These are phyloP conservation scores for Theristus sp. DNA, from an alignment of 2,888 invertebrate species.

Conservation along the genomic window DNA sequence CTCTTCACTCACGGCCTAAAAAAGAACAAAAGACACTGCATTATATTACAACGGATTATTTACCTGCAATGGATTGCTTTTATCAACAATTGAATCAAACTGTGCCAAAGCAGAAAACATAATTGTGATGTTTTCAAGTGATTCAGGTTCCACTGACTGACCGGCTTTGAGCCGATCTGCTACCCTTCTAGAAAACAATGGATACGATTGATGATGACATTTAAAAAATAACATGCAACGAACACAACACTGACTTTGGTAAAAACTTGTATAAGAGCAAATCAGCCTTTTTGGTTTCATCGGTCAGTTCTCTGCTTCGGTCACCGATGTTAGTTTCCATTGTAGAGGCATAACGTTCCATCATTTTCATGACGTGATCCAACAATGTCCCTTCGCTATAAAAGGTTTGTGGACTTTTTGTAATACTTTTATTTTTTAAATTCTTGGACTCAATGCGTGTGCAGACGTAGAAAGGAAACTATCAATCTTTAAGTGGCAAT, in stretches of 20 bases:
- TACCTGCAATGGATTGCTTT: slow-evolving; percentile 62
- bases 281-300: slow-evolving; percentile 82
- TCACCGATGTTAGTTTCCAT: slow-evolving; percentile 79
- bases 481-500: no score
- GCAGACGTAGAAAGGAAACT: no score
- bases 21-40: no score
- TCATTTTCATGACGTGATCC: slow-evolving; percentile 92
- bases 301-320: slow-evolving; percentile 71
- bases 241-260: background rate
- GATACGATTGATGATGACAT: background rate
- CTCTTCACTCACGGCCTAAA: no score
- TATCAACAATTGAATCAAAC: slow-evolving; percentile 75
- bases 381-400: slow-evolving; percentile 75
- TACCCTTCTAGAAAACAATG: background rate
- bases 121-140: slow-evolving; percentile 63
- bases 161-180: slow-evolving; percentile 46
- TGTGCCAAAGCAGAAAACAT: slow-evolving; percentile 89
- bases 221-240: no score
- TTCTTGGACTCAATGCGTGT: no score
- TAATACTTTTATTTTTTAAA: no score
- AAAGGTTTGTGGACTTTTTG: no score
- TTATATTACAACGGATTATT: no score
- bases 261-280: slow-evolving; percentile 49
- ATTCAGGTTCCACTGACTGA: slow-evolving; percentile 69
- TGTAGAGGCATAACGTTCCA: slow-evolving; percentile 91